Evolutionary conservation across 2,797 vertebrate species (phyloP).

Genomic region (Australoheros facetus): DNA sequence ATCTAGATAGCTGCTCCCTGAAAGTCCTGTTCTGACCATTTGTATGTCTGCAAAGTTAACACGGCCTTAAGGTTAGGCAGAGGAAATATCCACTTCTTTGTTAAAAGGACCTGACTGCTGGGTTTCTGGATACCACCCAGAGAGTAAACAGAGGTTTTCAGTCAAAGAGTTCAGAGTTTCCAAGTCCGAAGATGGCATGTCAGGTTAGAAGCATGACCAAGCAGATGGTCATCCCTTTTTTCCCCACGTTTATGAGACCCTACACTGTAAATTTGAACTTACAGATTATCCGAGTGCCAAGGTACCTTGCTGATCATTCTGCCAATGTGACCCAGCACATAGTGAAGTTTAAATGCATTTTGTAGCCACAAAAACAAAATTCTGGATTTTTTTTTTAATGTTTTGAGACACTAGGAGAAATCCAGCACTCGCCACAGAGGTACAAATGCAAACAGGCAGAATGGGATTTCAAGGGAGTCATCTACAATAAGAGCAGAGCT

Average conservation of each 20-base stretch:
- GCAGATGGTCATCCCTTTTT: background rate
- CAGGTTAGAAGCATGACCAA: background rate
- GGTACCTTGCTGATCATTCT: background rate
- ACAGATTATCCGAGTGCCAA: background rate
- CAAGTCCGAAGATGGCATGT: background rate
- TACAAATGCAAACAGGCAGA: background rate
- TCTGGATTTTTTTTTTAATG: background rate
- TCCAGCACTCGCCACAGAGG: background rate
- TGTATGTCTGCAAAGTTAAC: background rate
- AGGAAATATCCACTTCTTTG: background rate
- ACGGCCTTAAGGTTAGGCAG: background rate
- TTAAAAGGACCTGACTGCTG: background rate
- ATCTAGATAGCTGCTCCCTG: too few relatives aligned
- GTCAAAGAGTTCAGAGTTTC: background rate
- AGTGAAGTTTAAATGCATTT: background rate
- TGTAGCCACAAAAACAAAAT: background rate
- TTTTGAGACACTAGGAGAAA: background rate
- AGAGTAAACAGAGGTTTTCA: background rate
- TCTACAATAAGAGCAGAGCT: background rate
- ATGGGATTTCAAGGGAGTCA: background rate
- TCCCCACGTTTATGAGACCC: background rate
- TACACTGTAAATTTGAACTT: background rate
- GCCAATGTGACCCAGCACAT: background rate
- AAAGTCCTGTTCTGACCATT: background rate
- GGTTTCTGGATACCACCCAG: background rate